These are phyloP conservation scores for Odontomyia ornata DNA, from an alignment of 2,888 invertebrate genomes.

Conservation along the genomic window DNA sequence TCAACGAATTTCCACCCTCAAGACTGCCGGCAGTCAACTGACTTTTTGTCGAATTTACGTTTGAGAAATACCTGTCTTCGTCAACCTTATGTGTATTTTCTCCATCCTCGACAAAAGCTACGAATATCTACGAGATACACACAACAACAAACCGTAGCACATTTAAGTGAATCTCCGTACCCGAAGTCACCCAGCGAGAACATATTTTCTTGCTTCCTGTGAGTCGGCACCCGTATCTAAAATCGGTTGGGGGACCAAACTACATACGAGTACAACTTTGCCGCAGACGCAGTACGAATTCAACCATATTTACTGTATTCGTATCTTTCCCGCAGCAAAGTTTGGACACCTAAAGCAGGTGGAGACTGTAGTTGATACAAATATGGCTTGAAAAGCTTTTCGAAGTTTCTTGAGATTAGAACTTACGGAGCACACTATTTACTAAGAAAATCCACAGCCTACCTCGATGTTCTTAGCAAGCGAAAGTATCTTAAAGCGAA, in stretches of 20 bases:
- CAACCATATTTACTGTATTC: neutral
- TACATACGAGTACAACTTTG: neutral
- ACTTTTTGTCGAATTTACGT: conserved; percentile 39
- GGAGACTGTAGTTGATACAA: neutral
- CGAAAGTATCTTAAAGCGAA: too few relatives aligned
- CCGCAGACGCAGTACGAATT: conserved; percentile 1
- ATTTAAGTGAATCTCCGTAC: neutral
- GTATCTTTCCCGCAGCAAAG: neutral
- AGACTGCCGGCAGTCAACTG: conserved; percentile 45
- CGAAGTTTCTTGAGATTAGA: neutral
- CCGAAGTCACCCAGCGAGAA: neutral
- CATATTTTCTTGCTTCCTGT: neutral
- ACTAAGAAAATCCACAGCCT: too few relatives aligned
- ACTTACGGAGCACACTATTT: too few relatives aligned
- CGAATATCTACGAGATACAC: neutral
- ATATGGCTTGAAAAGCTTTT: neutral
- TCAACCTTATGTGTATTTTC: conserved; percentile 4
- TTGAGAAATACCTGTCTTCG: conserved; percentile 29
- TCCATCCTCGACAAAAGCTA: neutral
- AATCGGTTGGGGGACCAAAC: neutral
- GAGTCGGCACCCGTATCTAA: neutral
- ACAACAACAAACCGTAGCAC: conserved; percentile 3
- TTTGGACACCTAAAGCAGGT: neutral
- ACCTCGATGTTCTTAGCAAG: too few relatives aligned
- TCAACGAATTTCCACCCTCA: neutral